Base-by-base conservation (phyloP, 2,888 invertebrate genomes). In the Leptothorax acervorum region DNA sequence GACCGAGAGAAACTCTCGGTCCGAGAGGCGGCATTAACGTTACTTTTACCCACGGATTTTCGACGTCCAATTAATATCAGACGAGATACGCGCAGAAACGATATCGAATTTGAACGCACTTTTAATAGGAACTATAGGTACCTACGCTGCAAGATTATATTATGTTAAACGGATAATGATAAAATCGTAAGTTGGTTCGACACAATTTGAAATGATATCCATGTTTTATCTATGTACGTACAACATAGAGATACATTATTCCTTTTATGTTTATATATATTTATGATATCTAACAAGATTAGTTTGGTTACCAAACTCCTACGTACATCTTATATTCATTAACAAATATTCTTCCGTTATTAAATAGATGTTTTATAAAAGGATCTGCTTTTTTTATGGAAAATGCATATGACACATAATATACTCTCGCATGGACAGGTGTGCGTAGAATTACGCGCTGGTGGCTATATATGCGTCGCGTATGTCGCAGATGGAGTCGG, bases 361-460 rank as follows among this genome's bases (percentile, higher is more conserved):
- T 23, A 11, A 35, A 23, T 48, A 4, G 1, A 79, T 39, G 48
- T 66, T 71, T 39, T 12, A 48, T 18, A 23, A 48, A 48, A 60
- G 28, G 28, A 62, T 60, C 18, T 48, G 23, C 11, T 65, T 39
- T 76, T 76, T 73, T 73, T 31, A 35, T 39, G 39, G 39, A 60
- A 60, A 78, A 51, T 39, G 60, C 48, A 35, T 73, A 48, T 28
- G 60, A 73, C 28, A 35, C 71, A 18, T 73, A 71, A 73, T 68
- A 55, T 48, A 18, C 83, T 88, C 85, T 75, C 84, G 85, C 81
- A 89, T 87, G 90, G 91, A 89, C 92, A 92, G 92, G 91, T 91
- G 91, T 89, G 90, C 89, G 90, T 91, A 92, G 93, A 94, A 94
- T 94, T 93, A 93, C 92, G 91, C 92, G 87, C 55, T 28, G 18